phyloP scores from a whole-genome alignment of 2,797 vertebrate species.

The Danio kyathit region DNA sequence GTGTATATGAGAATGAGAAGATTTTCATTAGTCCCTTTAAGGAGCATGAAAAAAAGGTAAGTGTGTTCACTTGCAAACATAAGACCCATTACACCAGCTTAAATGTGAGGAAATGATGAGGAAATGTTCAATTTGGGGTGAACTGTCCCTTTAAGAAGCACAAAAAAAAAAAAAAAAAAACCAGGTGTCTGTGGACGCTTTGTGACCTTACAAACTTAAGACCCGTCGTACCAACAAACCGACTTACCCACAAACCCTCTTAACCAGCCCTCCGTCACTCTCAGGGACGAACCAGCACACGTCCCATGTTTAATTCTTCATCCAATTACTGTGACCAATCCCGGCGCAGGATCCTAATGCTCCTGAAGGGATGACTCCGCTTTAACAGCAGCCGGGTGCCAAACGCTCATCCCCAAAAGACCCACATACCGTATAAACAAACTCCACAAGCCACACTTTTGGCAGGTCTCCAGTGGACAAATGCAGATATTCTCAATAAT shows the following conservation, averaged over 20 bases:
- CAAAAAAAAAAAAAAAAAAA: background rate
- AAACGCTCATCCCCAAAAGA: slow-evolving; percentile 64
- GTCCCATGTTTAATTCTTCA: slow-evolving; percentile 15
- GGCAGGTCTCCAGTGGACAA: slow-evolving; percentile 66
- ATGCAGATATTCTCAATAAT: no score
- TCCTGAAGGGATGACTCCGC: slow-evolving; percentile 60
- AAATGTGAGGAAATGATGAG: no score
- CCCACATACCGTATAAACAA: slow-evolving; percentile 42
- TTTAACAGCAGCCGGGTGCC: slow-evolving; percentile 60
- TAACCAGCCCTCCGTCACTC: slow-evolving; percentile 8
- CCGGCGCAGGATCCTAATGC: slow-evolving; percentile 44
- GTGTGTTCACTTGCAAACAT: no score
- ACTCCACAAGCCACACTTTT: slow-evolving; percentile 34
- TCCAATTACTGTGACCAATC: slow-evolving; percentile 51
- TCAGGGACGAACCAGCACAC: slow-evolving; percentile 15
- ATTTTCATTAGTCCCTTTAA: no score
- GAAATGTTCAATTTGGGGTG: no score
- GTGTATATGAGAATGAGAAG: no score
- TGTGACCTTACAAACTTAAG: slow-evolving; percentile 24
- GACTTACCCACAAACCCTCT: slow-evolving; percentile 26
- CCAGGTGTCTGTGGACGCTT: background rate
- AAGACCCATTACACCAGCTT: no score
- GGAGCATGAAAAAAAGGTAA: no score
- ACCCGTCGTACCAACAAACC: slow-evolving; percentile 28
- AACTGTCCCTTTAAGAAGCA: background rate